Base-by-base conservation (phyloP, 2,113 vertebrate genomes). In the Emydocephalus ijimae region DNA sequence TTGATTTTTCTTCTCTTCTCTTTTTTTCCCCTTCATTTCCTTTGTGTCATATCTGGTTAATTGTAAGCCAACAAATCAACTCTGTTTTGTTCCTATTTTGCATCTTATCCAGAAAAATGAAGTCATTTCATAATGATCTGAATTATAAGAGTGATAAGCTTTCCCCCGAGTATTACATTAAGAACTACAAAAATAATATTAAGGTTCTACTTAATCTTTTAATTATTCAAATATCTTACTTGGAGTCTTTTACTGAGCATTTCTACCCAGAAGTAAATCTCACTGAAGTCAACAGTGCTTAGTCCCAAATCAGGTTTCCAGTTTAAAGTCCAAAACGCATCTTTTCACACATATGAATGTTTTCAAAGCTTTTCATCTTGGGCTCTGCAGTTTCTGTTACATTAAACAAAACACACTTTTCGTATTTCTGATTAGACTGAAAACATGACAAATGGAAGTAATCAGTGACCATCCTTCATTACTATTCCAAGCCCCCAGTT, bases 361-460 rank as follows among this genome's bases (percentile, higher is more conserved):
- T 91, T 57, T 90, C 94, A 94, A 93, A 95, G 96, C 89, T 85
- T 96, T 95, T 90, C 59, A 91, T 88, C 92, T 56, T 92, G 57
- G 57, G 94, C 91, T 95, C 91, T 93, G 94, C 94, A 2, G 0
- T 95, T 90, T 89, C 34, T 93, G 88, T 85, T 91, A 89, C 43
- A 92, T 93, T 90, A 92, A 95, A 55, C 94, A 93, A 95, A 96
- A 94, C 0, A 0, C 0, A 0, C 34, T 56, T 93, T 88, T 95
- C 89, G 59, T 87, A 3, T 0, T 94, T 96, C 93, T 94, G 93
- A 55, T 92, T 88, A 93, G 81, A 87, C 61, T 90, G 91, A 93
- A 12, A 93, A 45, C 54, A 89, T 85, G 85, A 5, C 64, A 94
- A 69, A 93, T 39, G 81, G 52, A 89, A 54, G 89, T 56, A 87